A percentile compares a stretch with the other conserved stretches of the same genome.
phyloP scores from a whole-genome alignment of 1,140 invertebrate genomes.

The Trichonephila clavata region DNA sequence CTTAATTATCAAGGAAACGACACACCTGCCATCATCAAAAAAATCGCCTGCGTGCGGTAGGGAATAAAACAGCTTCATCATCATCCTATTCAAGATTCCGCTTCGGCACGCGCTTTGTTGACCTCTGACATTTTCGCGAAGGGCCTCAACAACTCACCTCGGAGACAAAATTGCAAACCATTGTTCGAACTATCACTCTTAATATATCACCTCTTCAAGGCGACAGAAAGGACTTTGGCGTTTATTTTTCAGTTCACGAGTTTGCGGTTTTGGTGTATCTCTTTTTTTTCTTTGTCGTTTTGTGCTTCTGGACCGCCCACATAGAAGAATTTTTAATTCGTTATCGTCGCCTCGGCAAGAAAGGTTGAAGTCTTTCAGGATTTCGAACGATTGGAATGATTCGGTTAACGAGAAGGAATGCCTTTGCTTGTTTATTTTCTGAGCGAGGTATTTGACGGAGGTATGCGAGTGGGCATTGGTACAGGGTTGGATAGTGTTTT shows the following conservation, averaged over 20 bases:
- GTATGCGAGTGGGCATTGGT: not conserved
- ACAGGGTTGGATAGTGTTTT: not conserved
- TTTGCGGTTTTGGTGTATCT: not conserved
- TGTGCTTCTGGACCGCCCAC: not conserved
- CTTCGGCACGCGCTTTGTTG: not conserved
- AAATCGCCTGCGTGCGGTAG: not conserved
- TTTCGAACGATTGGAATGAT: not conserved
- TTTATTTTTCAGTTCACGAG: not conserved
- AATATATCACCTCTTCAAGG: conserved; percentile 4
- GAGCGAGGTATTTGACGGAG: not conserved
- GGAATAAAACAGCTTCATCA: not conserved
- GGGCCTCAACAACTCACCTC: not conserved
- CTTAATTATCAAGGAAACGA: not conserved
- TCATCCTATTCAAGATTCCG: not conserved
- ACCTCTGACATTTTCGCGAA: not conserved
- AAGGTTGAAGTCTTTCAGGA: not conserved
- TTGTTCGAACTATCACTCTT: not conserved
- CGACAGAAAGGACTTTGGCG: not conserved
- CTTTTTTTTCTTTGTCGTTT: not conserved
- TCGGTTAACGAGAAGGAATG: not conserved
- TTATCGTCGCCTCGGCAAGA: not conserved
- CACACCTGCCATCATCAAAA: not conserved
- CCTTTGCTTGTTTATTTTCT: not conserved
- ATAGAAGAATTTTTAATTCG: not conserved
- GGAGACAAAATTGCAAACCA: not conserved